Conservation (phyloP, 2,888 invertebrate species). For the Callyntrura guangdongensis region DNA sequence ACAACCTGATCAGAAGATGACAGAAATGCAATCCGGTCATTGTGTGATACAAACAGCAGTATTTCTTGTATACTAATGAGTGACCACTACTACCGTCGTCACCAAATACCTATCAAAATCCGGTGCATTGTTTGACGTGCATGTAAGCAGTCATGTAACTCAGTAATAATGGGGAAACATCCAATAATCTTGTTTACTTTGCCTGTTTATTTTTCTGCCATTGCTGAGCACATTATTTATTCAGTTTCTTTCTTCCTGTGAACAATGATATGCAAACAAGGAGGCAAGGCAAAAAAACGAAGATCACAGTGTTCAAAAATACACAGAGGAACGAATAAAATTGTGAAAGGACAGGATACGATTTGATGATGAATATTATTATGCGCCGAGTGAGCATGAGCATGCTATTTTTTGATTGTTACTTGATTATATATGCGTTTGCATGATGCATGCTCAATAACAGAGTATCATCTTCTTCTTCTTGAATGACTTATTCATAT, state of each 20-base stretch:
- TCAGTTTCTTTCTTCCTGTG: slow-evolving; percentile 24
- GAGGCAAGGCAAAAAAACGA: not conserved
- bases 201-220: slow-evolving; percentile 16
- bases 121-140: not conserved
- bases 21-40: slow-evolving; percentile 17
- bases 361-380: slow-evolving; percentile 26
- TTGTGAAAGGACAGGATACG: slow-evolving; percentile 24
- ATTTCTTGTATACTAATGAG: not conserved
- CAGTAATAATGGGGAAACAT: slow-evolving; percentile 52
- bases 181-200: slow-evolving; percentile 48
- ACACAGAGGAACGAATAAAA: not conserved
- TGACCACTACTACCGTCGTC: not conserved
- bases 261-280: slow-evolving; percentile 44
- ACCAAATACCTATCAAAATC: not conserved
- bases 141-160: slow-evolving; percentile 44
- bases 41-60: slow-evolving; percentile 24
- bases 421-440: slow-evolving; percentile 60
- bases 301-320: not conserved
- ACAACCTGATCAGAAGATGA: not conserved
- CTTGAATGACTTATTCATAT: slow-evolving; percentile 43
- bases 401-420: slow-evolving; percentile 71
- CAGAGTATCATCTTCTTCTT: slow-evolving; percentile 9
- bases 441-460: slow-evolving; percentile 52
- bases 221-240: not conserved
- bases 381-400: slow-evolving; percentile 60